phyloP scores from a whole-genome alignment of 2,797 vertebrate genomes.

The Falco concolor region DNA sequence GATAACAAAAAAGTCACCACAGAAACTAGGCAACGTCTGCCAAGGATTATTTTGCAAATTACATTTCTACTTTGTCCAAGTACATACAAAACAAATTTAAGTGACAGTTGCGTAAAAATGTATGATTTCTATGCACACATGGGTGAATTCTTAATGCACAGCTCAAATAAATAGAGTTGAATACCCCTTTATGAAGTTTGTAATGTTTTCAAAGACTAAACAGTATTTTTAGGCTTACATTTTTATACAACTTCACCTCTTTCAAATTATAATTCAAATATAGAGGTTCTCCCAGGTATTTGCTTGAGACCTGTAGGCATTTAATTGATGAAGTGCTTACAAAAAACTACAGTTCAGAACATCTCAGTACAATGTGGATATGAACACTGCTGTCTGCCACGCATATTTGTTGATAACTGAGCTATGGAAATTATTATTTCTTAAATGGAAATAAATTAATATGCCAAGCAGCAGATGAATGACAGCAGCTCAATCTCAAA shows the following conservation, averaged over 20 bases:
- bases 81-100: not conserved
- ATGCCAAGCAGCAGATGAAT: not conserved
- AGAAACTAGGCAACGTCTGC: not conserved
- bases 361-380: not conserved
- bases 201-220: not conserved
- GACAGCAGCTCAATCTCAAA: not conserved
- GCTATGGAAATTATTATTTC: not conserved
- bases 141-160: not conserved
- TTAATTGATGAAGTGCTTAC: not conserved
- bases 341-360: not conserved
- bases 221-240: not conserved
- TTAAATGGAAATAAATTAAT: not conserved
- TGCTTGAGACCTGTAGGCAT: not conserved
- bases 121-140: not conserved
- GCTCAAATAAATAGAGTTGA: not conserved
- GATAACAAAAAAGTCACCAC: not conserved
- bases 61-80: not conserved
- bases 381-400: not conserved
- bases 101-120: not conserved
- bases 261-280: not conserved
- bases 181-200: not conserved
- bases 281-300: not conserved
- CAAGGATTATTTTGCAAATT: not conserved
- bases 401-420: not conserved
- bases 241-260: not conserved